A percentile compares a stretch with the other conserved stretches of the same genome.
phyloP scores from a whole-genome alignment of 2,113 vertebrate genomes.

The Alexandromys fortis region DNA sequence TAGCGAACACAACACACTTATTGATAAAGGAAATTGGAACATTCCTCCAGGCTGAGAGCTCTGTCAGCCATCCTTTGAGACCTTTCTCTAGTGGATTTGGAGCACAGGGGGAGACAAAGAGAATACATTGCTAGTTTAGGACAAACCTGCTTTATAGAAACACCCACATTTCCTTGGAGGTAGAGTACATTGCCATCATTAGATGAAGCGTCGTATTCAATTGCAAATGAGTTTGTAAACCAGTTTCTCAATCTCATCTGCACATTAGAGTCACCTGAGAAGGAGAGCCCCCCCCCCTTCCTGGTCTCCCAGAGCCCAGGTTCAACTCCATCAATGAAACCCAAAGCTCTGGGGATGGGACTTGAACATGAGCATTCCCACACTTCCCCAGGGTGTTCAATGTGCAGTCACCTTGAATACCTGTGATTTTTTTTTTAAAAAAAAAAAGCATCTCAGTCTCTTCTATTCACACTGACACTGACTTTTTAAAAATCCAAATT shows the following conservation, averaged over 20 bases:
- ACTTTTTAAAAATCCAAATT: background rate
- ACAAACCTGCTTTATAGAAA: slow-evolving; percentile 34
- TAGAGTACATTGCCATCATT: background rate
- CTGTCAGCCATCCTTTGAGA: slow-evolving; percentile 9
- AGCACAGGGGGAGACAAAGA: background rate
- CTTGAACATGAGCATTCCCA: background rate
- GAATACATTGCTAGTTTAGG: slow-evolving; percentile 10
- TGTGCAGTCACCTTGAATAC: background rate
- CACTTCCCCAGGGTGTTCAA: background rate
- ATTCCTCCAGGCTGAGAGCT: background rate
- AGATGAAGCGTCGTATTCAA: slow-evolving; percentile 42
- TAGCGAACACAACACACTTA: background rate
- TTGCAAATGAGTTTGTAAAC: slow-evolving; percentile 26
- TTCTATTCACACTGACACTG: background rate
- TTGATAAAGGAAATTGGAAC: background rate
- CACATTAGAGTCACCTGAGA: background rate
- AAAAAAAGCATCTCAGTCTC: background rate
- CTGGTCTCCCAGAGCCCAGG: too few species aligned
- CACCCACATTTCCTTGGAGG: background rate
- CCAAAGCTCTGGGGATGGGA: background rate
- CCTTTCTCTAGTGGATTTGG: background rate
- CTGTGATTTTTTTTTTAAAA: background rate
- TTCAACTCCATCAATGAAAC: background rate
- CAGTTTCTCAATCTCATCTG: background rate
- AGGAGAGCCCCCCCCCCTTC: too few species aligned